These are phyloP conservation scores for Orientallactaga bullata DNA, from an alignment of 2,113 vertebrate species.

Conservation along the genomic window DNA sequence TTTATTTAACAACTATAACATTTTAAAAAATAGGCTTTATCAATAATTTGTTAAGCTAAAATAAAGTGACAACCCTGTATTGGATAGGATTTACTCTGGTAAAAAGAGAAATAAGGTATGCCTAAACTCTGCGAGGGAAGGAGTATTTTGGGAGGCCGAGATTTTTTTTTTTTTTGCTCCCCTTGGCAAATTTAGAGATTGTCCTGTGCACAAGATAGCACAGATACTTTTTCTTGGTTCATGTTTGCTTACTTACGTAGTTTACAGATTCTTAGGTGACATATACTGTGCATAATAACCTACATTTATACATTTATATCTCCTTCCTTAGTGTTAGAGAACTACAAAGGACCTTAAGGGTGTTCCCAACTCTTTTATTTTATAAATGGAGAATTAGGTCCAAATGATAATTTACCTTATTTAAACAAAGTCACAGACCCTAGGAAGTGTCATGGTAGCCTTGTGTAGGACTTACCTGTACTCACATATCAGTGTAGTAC, in stretches of 20 bases:
- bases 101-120: neutral
- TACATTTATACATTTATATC: neutral
- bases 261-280: neutral
- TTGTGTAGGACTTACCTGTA: neutral
- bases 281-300: neutral
- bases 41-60: conserved; percentile 42
- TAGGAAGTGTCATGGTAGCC: neutral
- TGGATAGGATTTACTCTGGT: neutral
- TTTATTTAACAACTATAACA: neutral
- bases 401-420: conserved; percentile 18
- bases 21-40: conserved; percentile 49
- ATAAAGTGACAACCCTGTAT: neutral
- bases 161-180: neutral
- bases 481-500: neutral
- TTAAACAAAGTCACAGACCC: neutral
- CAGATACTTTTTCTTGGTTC: neutral
- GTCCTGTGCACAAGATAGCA: too few species aligned
- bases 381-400: conserved; percentile 5
- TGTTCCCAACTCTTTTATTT: neutral
- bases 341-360: neutral
- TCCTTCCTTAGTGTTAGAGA: conserved; percentile 26
- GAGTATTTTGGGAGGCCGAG: neutral
- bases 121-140: conserved; percentile 5
- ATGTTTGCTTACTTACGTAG: conserved; percentile 21
- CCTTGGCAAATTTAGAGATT: neutral